Percentiles rank a stretch among this genome's conserved stretches.
Evolutionary conservation across 2,113 vertebrate genomes (phyloP).

Genomic region (Narcine bancroftii): DNA sequence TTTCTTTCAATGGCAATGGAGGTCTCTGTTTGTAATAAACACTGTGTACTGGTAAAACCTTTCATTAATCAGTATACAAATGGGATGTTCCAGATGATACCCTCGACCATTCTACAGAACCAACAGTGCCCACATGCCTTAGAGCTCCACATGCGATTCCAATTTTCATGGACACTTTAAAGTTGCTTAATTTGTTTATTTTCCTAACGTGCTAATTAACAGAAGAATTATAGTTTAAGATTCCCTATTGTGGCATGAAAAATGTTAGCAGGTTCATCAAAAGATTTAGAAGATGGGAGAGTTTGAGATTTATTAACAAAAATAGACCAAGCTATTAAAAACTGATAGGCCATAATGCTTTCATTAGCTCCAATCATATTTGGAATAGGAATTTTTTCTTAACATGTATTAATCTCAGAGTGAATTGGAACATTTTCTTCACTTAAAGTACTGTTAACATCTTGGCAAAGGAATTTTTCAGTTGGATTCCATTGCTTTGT

Average conservation of each 20-base stretch:
- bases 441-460: not conserved
- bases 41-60: not conserved
- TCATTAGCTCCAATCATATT: not conserved
- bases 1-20: not conserved
- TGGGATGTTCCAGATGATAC: not conserved
- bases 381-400: not conserved
- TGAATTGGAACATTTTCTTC: not conserved
- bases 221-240: not conserved
- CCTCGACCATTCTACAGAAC: not conserved
- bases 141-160: not conserved
- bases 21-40: too few relatives aligned
- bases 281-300: too few relatives aligned
- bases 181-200: not conserved
- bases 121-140: not conserved
- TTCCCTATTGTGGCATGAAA: not conserved
- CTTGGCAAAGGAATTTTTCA: not conserved
- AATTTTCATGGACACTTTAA: not conserved
- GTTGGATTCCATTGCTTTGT: not conserved
- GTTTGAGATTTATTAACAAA: not conserved
- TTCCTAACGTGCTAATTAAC: not conserved
- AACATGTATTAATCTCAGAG: not conserved
- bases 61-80: not conserved
- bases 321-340: not conserved
- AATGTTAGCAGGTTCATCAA: not conserved
- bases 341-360: not conserved